Base-by-base conservation (phyloP, 2,797 vertebrate genomes). In the Gadopsis marmoratus region DNA sequence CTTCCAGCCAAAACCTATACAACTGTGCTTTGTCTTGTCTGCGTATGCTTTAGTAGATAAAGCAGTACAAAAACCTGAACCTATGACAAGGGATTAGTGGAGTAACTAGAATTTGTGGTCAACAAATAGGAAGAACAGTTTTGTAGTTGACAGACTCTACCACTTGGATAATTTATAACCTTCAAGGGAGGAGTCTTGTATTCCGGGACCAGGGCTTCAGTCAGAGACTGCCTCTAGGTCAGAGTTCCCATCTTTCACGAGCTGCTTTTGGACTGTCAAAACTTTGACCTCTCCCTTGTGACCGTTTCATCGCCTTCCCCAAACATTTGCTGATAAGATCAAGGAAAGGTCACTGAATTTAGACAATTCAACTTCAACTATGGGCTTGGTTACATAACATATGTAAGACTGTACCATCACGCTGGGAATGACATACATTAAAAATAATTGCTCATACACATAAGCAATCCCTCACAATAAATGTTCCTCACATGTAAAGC, bases 361-460 rank as follows among this genome's bases (percentile, higher is more conserved):
- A 83, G 92, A 92, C 90, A 92, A 92, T 92, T 93, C 92, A 90
- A 88, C 86, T 89, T 91, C 88, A 92, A 91, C 91, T 90, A 90
- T 90, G 90, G 91, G 92, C 92, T 94, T 94, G 91, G 94, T 94
- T 95, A 95, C 94, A 95, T 95, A 95, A 95, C 93, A 94, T 95
- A 95, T 93, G 93, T 95, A 96, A 96, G 95, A 96, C 95, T 95
- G 95, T 96, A 96, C 95, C 95, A 95, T 95, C 94, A 94, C 94
- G 90, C 93, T 94, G 95, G 96, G 95, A 96, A 96, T 96, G 95
- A 95, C 94, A 95, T 94, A 95, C 93, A 93, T 93, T 93, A 95
- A 94, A 95, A 95, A 94, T 93, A 92, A 89, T 91, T 96, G 95
- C 95, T 96, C 93, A 95, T 95, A 94, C 91, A 95, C 91, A 95